Conservation (phyloP, 2,797 vertebrate genomes). For the Balearica regulorum region DNA sequence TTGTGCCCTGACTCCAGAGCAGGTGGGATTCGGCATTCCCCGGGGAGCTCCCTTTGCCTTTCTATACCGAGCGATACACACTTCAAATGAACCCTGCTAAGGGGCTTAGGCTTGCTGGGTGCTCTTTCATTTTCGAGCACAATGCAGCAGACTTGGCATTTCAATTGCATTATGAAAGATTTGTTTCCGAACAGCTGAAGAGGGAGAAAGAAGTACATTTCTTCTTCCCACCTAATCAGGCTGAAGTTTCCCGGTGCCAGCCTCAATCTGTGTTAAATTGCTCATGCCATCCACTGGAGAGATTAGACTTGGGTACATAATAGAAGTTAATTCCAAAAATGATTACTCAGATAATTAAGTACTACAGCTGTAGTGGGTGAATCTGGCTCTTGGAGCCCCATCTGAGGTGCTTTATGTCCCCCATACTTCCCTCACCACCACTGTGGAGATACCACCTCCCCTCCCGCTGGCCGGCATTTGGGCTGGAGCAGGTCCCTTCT, state of each 20-base stretch:
- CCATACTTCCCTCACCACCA: not conserved
- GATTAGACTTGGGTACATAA: not conserved
- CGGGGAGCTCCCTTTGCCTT: not conserved
- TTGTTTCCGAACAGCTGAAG: not conserved
- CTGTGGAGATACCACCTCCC: not conserved
- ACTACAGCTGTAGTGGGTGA: not conserved
- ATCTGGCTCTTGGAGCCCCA: not conserved
- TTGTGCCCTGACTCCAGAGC: not conserved
- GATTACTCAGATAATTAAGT: not conserved
- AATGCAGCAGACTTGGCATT: not conserved
- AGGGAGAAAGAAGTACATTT: not conserved
- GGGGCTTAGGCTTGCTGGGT: not conserved
- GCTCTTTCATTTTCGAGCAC: not conserved
- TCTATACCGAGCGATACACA: rapidly evolving
- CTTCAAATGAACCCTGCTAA: not conserved
- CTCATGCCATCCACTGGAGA: not conserved
- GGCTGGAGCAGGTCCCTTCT: not conserved
- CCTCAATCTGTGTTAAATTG: constrained; percentile 28
- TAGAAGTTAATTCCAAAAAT: not conserved
- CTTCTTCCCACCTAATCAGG: constrained; percentile 13
- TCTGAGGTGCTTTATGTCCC: not conserved
- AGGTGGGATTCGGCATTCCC: rapidly evolving
- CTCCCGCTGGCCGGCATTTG: not conserved
- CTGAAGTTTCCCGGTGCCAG: not conserved
- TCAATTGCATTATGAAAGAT: not conserved